Evolutionary conservation across 1,140 invertebrate genomes (phyloP).

Genomic region (Platorchestia sp.): DNA sequence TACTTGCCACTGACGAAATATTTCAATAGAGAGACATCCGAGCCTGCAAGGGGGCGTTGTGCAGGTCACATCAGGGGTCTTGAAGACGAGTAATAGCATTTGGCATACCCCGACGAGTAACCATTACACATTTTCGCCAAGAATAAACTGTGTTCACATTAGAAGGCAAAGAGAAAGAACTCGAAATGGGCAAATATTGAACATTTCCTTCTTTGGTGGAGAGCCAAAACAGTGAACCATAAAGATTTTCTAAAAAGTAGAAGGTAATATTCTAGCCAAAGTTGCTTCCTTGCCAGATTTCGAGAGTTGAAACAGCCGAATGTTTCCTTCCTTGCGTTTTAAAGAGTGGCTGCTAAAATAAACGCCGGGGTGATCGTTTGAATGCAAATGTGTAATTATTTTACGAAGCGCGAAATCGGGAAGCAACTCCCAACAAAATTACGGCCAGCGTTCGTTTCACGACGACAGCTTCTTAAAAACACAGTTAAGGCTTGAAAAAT

Average conservation of each 20-base stretch:
- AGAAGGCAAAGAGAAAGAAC: background rate
- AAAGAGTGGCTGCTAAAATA: background rate
- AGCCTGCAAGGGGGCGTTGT: background rate
- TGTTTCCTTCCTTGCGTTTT: conserved; percentile 3
- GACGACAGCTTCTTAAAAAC: background rate
- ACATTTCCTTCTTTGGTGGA: background rate
- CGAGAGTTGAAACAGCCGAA: conserved; percentile 28
- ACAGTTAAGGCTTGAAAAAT: background rate
- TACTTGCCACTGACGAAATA: conserved; percentile 7
- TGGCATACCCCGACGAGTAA: background rate
- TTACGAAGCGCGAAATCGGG: conserved; percentile 21
- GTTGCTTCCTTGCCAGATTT: conserved; percentile 30
- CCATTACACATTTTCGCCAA: background rate
- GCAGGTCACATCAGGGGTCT: background rate
- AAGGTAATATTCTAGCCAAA: conserved; percentile 13
- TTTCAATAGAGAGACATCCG: conserved; percentile 9
- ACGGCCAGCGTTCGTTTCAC: background rate
- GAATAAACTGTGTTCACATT: background rate
- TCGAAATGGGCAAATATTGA: background rate
- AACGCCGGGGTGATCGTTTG: background rate
- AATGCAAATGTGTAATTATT: conserved; percentile 14
- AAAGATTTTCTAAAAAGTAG: background rate
- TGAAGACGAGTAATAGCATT: background rate
- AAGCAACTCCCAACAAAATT: background rate
- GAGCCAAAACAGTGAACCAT: background rate